A percentile compares a stretch with the other conserved stretches of the same genome.
These are phyloP conservation scores for Garrulus glandarius DNA, from an alignment of 2,797 vertebrate genomes.

Conservation along the genomic window DNA sequence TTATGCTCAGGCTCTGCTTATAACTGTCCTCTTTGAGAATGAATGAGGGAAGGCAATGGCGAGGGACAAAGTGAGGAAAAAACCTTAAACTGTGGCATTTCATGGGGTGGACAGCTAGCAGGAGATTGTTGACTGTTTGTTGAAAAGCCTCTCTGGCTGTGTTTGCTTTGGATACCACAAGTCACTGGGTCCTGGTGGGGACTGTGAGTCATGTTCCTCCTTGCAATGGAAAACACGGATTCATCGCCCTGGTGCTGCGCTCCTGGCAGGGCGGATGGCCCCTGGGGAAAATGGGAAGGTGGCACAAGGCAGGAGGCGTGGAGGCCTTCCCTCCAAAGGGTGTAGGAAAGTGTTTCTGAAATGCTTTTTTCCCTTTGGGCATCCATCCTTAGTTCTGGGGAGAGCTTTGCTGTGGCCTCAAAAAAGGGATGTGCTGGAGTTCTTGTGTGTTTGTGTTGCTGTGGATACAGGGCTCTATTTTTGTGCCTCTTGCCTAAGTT, in stretches of 20 bases:
- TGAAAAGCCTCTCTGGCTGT: background rate
- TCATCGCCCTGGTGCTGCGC: background rate
- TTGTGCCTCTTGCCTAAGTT: background rate
- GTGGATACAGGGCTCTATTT: background rate
- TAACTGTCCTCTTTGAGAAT: background rate
- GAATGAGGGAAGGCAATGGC: background rate
- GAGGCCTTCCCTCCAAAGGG: background rate
- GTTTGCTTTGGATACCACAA: constrained; percentile 52
- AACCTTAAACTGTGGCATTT: background rate
- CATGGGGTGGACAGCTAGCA: background rate
- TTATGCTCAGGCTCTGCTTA: background rate
- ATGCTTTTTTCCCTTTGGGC: background rate
- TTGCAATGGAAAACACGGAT: background rate
- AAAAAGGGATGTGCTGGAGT: accelerated
- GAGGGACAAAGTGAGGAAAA: background rate
- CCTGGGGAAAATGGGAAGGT: background rate
- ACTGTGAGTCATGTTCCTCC: constrained; percentile 34
- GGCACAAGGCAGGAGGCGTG: background rate
- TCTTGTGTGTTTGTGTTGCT: background rate
- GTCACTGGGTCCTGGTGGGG: background rate
- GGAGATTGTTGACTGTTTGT: constrained; percentile 27
- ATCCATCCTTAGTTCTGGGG: background rate
- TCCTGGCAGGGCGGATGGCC: background rate
- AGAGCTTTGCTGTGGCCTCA: background rate
- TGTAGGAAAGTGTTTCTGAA: background rate